Conservation (phyloP, 2,113 vertebrate species). For the Lasiurus borealis region DNA sequence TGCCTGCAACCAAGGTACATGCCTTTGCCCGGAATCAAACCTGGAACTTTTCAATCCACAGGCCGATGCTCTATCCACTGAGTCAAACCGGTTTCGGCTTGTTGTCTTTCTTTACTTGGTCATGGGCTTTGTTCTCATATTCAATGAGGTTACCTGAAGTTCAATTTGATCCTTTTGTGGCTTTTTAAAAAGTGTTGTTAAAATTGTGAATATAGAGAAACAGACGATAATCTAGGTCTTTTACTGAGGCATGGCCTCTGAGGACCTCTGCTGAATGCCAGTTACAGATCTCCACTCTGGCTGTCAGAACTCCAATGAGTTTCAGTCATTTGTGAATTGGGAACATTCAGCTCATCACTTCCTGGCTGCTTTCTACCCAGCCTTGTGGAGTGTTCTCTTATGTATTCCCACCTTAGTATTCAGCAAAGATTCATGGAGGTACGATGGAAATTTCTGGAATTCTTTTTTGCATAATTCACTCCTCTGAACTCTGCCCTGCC, state of each 20-base stretch:
- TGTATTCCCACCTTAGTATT: background rate
- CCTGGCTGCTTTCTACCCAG: background rate
- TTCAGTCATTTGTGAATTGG: background rate
- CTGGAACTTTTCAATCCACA: too few species aligned
- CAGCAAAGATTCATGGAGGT: background rate
- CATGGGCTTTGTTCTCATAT: background rate
- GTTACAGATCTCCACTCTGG: background rate
- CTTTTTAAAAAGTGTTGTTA: background rate
- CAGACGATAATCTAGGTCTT: too few species aligned
- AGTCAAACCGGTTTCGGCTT: too few species aligned
- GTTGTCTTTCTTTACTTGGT: too few species aligned
- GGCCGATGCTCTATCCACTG: too few species aligned
- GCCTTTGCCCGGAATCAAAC: too few species aligned
- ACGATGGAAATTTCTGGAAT: background rate
- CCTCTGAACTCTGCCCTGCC: background rate
- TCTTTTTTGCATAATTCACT: background rate
- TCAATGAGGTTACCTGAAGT: background rate
- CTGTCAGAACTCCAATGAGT: background rate
- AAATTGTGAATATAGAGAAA: background rate
- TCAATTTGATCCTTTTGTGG: background rate
- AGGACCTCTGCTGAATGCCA: background rate
- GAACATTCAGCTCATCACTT: background rate
- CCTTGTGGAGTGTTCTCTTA: background rate
- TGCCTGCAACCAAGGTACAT: too few species aligned
- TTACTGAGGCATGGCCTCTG: background rate